Evolutionary conservation across 2,888 invertebrate species (phyloP).

Genomic region (Heliothis peltigera): DNA sequence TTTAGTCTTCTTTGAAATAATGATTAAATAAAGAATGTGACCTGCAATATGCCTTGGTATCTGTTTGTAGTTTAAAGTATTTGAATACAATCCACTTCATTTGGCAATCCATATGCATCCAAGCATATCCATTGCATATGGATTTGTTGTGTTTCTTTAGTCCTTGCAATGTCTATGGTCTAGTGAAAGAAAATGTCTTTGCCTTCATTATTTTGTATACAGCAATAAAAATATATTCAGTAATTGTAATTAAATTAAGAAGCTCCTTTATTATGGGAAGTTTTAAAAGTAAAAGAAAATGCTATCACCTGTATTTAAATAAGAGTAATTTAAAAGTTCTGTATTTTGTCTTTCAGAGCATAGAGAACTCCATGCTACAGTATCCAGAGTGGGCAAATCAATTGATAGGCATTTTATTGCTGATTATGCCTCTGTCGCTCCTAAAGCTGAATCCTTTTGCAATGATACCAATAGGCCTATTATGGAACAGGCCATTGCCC

Average conservation of each 20-base stretch:
- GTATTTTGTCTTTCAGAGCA: constrained; percentile 74
- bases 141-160: no score
- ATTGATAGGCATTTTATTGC: constrained; percentile 98
- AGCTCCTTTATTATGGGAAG: no score
- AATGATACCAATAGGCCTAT: constrained; percentile 89
- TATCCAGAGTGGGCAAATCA: constrained; percentile 98
- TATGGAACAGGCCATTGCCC: constrained; percentile 94
- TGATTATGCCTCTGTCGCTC: constrained; percentile 96
- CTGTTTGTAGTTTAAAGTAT: no score
- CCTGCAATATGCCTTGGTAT: no score
- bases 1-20: not conserved
- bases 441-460: constrained; percentile 94
- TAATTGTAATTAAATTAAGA: no score
- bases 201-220: no score
- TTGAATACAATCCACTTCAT: no score
- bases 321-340: not conserved
- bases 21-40: not conserved
- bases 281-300: not conserved
- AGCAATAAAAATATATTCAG: no score
- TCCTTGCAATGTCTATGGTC: no score
- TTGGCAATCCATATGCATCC: no score
- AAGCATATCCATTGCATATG: no score
- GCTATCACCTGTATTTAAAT: not conserved
- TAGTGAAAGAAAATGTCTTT: no score
- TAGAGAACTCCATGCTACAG: constrained; percentile 88